Evolutionary conservation across 2,888 invertebrate species (phyloP), one percentile per base, ranked within the genome.

Genomic region (Ecdyonurus torrentis): DNA sequence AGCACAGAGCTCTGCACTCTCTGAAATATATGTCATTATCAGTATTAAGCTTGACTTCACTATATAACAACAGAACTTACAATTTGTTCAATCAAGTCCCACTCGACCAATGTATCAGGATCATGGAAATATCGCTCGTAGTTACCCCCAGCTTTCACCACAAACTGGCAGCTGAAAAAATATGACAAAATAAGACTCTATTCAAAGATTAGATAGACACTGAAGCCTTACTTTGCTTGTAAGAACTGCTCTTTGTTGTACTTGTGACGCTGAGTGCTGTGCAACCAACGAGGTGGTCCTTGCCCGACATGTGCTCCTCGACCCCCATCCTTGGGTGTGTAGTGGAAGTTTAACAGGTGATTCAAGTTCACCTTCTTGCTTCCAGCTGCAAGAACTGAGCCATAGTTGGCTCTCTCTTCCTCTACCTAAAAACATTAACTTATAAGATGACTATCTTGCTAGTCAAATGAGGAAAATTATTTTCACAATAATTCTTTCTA

Each of bases 221-320:
- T 15, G 2, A 22, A 52, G 55, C 72, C 84, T 81, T 78, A 94
- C 93, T 93, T 93, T 64, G 95, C 94, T 77, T 96, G 91, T 66
- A 97, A 77, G 76, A 91, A 97, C 71, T 93, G 87, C 73, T 96
- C 94, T 77, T 94, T 94, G 74, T 90, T 92, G 76, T 91, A 93
- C 72, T 86, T 88, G 70, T 85, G 85, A 64, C 81, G 80, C 65
- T 76, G 77, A 58, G 78, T 77, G 64, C 68, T 78, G 71, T 25
- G 53, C 25, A 23, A 37, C 74, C 73, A 74, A 66, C 75, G 74
- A 70, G 75, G 55, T 25, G 20, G 23, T 23, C 58, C 25, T 64
- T 50, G 2, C 62, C 60, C 52, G 50, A 61, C 59, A 25, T 23
- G 37, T 53, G 61, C n/a, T 5, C 66, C 66, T 71, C 72, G 71